These are phyloP conservation scores for Tridacna gigas DNA, from an alignment of 2,888 invertebrate species.

Conservation along the genomic window DNA sequence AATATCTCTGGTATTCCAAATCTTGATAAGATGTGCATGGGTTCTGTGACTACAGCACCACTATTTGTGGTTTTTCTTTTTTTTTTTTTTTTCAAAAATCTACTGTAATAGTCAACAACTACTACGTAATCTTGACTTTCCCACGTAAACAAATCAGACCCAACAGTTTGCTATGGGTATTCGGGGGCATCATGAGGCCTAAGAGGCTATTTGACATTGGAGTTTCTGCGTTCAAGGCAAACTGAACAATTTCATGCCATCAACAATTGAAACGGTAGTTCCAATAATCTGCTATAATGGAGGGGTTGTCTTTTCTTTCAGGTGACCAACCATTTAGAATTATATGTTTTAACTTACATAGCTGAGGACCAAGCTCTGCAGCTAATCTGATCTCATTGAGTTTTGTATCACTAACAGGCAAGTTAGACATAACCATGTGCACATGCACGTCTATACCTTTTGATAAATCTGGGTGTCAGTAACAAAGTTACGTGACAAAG, in stretches of 20 bases:
- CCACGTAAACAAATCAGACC: slow-evolving; percentile 55
- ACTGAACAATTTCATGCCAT: slow-evolving; percentile 43
- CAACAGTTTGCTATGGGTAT: slow-evolving; percentile 56
- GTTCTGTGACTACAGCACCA: slow-evolving; percentile 40
- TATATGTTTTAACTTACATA: not conserved
- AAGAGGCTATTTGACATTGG: slow-evolving; percentile 53
- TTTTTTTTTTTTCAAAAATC: slow-evolving; percentile 42
- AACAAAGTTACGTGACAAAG: slow-evolving; percentile 39
- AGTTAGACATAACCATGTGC: slow-evolving; percentile 9
- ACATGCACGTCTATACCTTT: slow-evolving; percentile 19
- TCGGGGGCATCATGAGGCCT: slow-evolving; percentile 48
- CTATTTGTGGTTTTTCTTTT: slow-evolving; percentile 37
- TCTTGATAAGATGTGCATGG: slow-evolving; percentile 42
- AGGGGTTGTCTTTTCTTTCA: slow-evolving; percentile 2
- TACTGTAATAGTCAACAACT: slow-evolving; percentile 55
- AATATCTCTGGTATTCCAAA: slow-evolving; percentile 54
- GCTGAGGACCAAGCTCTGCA: too few species aligned
- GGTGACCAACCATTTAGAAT: slow-evolving; percentile 21
- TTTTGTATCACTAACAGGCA: slow-evolving; percentile 24
- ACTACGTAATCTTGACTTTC: slow-evolving; percentile 47
- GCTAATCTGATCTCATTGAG: slow-evolving; percentile 32
- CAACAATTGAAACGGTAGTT: slow-evolving; percentile 39
- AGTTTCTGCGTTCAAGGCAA: slow-evolving; percentile 44
- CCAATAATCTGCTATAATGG: slow-evolving; percentile 20
- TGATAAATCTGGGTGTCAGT: slow-evolving; percentile 28